Base-by-base conservation (phyloP, 2,797 vertebrate species). In the Myotis planiceps region DNA sequence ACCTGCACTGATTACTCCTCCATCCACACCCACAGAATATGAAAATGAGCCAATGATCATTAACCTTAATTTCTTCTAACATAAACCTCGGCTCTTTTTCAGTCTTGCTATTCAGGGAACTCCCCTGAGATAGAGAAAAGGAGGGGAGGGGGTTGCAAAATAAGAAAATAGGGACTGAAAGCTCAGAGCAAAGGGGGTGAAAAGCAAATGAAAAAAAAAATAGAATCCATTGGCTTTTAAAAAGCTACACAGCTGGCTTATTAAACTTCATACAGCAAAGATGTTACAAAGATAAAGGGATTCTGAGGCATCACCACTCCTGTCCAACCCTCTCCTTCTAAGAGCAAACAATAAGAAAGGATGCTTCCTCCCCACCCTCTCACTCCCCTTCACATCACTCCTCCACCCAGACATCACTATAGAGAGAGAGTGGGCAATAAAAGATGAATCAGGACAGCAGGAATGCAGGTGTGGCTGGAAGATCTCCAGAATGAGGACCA, bases 1-100 rank as follows among this genome's bases (percentile, higher is more conserved):
- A 99, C 99, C 99, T 99, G 99, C 98, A 98, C 98, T 99, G 98
- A 98, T 98, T 98, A 99, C 98, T 98, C 98, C 98, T 98, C 97
- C 97, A 97, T 98, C 98, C 98, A 98, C 98, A 98, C 98, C 98
- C 98, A 99, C 98, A 42, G 97, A 98, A 98, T 98, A 98, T 98
- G 98, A 99, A 98, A 98, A 98, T 97, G 98, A 99, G 98, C 98
- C 98, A 98, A 98, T 98, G 98, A 98, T 98, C 98, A 98, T 99
- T 98, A 99, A 98, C 98, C 98, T 98, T 98, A 98, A 98, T 99
- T 98, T 98, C 98, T 98, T 98, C 98, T 98, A 98, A 98, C 96
- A 98, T 98, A 99, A 99, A 98, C 98, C 92, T 98, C 98, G 94
- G 96, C 84, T 95, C 85, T 94, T 95, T 92, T 94, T 93, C 91